Evolutionary conservation across 2,797 vertebrate species (phyloP).

Genomic region (Iguana delicatissima): DNA sequence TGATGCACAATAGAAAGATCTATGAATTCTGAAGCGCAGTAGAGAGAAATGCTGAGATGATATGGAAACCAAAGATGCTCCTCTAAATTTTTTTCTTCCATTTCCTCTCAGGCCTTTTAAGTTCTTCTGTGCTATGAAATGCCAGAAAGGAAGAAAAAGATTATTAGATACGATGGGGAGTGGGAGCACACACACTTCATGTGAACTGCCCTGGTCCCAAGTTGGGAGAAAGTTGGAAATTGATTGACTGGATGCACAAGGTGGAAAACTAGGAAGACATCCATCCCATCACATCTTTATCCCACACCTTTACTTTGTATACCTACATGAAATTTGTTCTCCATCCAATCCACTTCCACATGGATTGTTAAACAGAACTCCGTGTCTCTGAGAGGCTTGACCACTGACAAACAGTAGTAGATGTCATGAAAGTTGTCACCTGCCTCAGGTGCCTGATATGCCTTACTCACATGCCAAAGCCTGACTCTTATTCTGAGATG

Average conservation of each 20-base stretch:
- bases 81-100: background rate
- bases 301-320: background rate
- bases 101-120: background rate
- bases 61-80: background rate
- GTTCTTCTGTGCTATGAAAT: background rate
- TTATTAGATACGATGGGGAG: background rate
- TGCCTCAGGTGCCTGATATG: background rate
- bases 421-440: background rate
- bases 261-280: background rate
- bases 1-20: background rate
- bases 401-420: background rate
- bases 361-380: background rate
- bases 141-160: background rate
- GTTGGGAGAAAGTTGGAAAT: too few relatives aligned
- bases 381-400: background rate
- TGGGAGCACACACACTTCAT: too few relatives aligned
- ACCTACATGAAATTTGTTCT: background rate
- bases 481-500: background rate
- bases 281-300: background rate
- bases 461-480: background rate
- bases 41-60: background rate
- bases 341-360: background rate
- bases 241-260: background rate
- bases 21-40: background rate
- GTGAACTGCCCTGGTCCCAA: too few relatives aligned